phyloP scores from a whole-genome alignment of 2,888 invertebrate genomes.

The Pelosia muscerda region DNA sequence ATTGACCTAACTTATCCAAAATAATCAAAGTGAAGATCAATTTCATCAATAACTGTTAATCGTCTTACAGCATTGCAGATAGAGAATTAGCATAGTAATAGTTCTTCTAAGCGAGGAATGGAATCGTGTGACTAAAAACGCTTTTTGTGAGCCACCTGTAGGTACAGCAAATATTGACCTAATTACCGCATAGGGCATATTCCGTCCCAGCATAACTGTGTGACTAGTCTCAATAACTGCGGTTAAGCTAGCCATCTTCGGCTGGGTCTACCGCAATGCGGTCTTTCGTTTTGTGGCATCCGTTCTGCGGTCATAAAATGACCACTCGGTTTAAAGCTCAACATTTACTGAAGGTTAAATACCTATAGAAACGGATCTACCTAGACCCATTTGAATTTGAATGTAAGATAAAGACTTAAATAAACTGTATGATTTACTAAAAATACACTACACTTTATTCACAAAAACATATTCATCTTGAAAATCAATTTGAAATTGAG shows the following conservation, averaged over 20 bases:
- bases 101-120: too few relatives aligned
- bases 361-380: neutral
- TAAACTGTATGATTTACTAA: neutral
- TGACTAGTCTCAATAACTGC: neutral
- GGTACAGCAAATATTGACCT: neutral
- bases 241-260: slow-evolving; percentile 4
- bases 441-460: neutral
- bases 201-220: neutral
- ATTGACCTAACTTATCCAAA: too few relatives aligned
- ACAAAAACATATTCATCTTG: neutral
- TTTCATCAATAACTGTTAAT: too few relatives aligned
- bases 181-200: neutral
- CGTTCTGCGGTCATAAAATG: neutral
- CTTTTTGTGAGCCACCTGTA: neutral
- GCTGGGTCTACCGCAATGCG: slow-evolving; percentile 1
- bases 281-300: neutral
- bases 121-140: too few relatives aligned
- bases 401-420: neutral
- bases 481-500: neutral
- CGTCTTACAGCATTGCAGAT: too few relatives aligned
- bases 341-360: too few relatives aligned
- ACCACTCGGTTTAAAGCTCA: neutral
- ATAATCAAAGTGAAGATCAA: too few relatives aligned
- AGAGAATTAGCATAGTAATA: too few relatives aligned
- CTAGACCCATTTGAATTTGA: neutral